Evolutionary conservation across 2,797 vertebrate species (phyloP).

Genomic region (Molossus alvarezi): DNA sequence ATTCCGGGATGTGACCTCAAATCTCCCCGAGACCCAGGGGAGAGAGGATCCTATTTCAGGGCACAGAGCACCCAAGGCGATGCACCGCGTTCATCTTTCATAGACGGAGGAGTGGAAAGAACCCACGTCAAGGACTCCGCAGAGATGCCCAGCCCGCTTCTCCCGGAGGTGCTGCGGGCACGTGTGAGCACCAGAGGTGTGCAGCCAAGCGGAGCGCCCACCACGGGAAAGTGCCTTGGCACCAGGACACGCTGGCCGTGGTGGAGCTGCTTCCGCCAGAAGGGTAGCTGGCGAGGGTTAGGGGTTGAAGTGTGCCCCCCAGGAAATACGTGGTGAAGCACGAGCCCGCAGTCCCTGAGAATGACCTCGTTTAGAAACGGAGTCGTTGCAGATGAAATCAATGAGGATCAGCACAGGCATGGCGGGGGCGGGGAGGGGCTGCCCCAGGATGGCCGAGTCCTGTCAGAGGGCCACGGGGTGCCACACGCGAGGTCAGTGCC

Average conservation of each 20-base stretch:
- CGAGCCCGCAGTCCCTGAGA: not conserved
- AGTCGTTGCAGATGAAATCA: not conserved
- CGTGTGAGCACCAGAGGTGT: fast-evolving
- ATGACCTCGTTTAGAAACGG: not conserved
- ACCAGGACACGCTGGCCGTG: fast-evolving
- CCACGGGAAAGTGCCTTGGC: fast-evolving
- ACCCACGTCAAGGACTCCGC: fast-evolving
- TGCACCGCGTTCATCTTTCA: fast-evolving
- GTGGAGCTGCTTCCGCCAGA: fast-evolving
- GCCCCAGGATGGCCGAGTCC: fast-evolving
- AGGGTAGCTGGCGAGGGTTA: fast-evolving
- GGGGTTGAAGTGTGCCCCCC: not conserved
- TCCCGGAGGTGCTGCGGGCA: not conserved
- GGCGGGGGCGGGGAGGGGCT: not conserved
- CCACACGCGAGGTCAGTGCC: too few relatives aligned
- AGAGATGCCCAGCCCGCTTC: fast-evolving
- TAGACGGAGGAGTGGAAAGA: not conserved
- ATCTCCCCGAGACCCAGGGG: not conserved
- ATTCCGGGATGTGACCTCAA: fast-evolving
- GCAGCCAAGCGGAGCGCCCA: not conserved
- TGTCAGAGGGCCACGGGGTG: fast-evolving
- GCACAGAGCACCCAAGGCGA: fast-evolving
- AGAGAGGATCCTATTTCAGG: not conserved
- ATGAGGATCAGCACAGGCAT: not conserved
- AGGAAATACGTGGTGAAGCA: not conserved